Percentiles rank a stretch among this genome's conserved stretches.
These are phyloP conservation scores for Babyrousa celebensis DNA, from an alignment of 2,797 vertebrate genomes.

Conservation along the genomic window DNA sequence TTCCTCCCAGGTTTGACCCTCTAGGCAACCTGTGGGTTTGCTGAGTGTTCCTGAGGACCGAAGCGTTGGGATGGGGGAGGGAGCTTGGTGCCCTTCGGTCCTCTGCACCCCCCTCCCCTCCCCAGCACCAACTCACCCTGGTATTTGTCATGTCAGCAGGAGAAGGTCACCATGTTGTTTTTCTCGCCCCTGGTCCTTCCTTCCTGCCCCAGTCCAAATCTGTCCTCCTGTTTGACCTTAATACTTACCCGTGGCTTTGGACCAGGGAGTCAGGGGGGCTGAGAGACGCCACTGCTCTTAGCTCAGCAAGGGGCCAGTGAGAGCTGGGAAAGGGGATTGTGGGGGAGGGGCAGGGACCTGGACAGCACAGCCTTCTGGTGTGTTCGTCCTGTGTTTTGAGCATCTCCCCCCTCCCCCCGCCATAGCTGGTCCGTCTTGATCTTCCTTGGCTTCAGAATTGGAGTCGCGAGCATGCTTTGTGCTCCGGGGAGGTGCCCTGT, in stretches of 20 bases:
- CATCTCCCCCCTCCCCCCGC: too few species aligned
- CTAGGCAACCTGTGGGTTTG: conserved; percentile 60
- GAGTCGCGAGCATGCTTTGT: background rate
- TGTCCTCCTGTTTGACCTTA: conserved; percentile 82
- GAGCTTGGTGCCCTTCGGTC: conserved; percentile 76
- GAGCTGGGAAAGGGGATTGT: background rate
- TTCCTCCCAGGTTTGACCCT: background rate
- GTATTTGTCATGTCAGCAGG: conserved; percentile 86
- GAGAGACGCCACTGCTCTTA: conserved; percentile 3
- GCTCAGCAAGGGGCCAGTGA: background rate
- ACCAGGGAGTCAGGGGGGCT: conserved; percentile 20
- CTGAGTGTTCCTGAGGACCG: background rate
- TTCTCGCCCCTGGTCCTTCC: conserved; percentile 72
- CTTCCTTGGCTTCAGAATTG: conserved; percentile 43
- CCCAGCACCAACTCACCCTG: conserved; percentile 80
- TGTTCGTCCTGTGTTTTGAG: background rate
- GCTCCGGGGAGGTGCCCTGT: background rate
- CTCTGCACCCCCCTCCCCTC: conserved; percentile 62
- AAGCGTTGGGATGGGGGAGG: conserved; percentile 75
- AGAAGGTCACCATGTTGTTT: conserved; percentile 87
- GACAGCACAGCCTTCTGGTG: background rate
- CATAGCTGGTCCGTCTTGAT: conserved; percentile 16
- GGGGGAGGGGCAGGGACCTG: background rate
- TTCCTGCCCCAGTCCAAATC: conserved; percentile 65
- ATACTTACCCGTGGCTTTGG: conserved; percentile 67